These are phyloP conservation scores for Sogatella furcifera DNA, from an alignment of 1,140 invertebrate genomes.

Conservation along the genomic window DNA sequence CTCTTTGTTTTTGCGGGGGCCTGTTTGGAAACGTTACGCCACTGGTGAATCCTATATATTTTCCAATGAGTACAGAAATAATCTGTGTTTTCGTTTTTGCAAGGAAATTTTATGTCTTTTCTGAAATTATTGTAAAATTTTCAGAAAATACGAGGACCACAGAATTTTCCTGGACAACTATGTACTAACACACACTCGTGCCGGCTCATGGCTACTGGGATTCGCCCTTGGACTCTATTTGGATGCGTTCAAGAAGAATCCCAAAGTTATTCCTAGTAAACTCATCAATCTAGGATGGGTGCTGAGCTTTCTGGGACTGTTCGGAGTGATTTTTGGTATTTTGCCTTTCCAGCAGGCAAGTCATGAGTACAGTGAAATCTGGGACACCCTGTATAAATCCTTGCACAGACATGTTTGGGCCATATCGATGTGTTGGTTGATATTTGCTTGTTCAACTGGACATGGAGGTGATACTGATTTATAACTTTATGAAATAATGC, in stretches of 20 bases:
- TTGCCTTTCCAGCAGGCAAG: neutral
- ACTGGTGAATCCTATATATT: too few species aligned
- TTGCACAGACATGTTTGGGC: slow-evolving; percentile 49
- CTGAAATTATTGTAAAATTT: too few species aligned
- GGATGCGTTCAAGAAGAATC: slow-evolving; percentile 13
- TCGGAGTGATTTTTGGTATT: neutral
- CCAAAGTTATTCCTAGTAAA: slow-evolving; percentile 12
- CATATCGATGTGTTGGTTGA: slow-evolving; percentile 48
- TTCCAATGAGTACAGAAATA: too few species aligned
- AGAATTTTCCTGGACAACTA: slow-evolving; percentile 27
- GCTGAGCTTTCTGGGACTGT: neutral
- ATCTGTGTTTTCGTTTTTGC: too few species aligned
- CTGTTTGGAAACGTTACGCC: too few species aligned
- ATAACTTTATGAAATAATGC: too few species aligned
- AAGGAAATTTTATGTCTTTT: too few species aligned
- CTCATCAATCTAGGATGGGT: neutral
- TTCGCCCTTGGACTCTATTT: slow-evolving; percentile 30
- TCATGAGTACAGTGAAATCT: slow-evolving; percentile 21
- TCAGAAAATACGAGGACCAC: neutral
- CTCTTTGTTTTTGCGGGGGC: too few species aligned
- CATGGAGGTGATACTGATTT: neutral
- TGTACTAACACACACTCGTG: slow-evolving; percentile 28
- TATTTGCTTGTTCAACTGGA: slow-evolving; percentile 43
- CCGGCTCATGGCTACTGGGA: slow-evolving; percentile 33
- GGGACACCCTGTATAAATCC: slow-evolving; percentile 46